A percentile compares a stretch with the other conserved stretches of the same genome.
Conservation (phyloP, 2,113 vertebrate species). For the Eolophus roseicapilla region DNA sequence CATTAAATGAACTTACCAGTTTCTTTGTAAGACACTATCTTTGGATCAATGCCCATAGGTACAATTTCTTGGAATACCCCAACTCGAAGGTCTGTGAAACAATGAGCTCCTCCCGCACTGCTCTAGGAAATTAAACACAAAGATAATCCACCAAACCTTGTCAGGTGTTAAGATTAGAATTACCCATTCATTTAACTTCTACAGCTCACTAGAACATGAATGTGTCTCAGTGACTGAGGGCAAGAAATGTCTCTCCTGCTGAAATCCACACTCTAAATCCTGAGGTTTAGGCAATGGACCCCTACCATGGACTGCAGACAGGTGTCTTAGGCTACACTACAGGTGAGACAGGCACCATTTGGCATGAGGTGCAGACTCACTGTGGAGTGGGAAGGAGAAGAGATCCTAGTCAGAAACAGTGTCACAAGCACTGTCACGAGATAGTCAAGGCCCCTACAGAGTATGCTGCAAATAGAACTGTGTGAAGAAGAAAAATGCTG, state of each 20-base stretch:
- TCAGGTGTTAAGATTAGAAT: neutral
- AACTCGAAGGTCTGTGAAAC: slow-evolving; percentile 88
- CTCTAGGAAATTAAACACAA: slow-evolving; percentile 75
- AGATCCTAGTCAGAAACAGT: neutral
- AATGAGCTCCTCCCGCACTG: slow-evolving; percentile 87
- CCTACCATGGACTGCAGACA: accelerated
- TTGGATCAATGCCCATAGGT: slow-evolving; percentile 92
- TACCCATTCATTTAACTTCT: neutral
- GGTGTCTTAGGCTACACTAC: neutral
- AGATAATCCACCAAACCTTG: neutral
- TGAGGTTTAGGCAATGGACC: neutral
- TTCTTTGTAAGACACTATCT: slow-evolving; percentile 83
- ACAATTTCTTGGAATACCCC: slow-evolving; percentile 93
- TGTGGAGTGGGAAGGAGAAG: neutral
- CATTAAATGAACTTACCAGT: slow-evolving; percentile 79
- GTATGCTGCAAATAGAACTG: neutral
- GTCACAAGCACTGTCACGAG: neutral
- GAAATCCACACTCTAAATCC: neutral
- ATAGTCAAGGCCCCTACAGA: neutral
- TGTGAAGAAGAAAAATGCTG: neutral
- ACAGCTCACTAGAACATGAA: neutral
- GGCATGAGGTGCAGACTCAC: neutral
- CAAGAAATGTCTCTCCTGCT: neutral
- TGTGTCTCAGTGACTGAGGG: neutral
- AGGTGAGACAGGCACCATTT: neutral